These are phyloP conservation scores for Paradoxurus hermaphroditus DNA, from an alignment of 2,113 vertebrate species.

Conservation along the genomic window DNA sequence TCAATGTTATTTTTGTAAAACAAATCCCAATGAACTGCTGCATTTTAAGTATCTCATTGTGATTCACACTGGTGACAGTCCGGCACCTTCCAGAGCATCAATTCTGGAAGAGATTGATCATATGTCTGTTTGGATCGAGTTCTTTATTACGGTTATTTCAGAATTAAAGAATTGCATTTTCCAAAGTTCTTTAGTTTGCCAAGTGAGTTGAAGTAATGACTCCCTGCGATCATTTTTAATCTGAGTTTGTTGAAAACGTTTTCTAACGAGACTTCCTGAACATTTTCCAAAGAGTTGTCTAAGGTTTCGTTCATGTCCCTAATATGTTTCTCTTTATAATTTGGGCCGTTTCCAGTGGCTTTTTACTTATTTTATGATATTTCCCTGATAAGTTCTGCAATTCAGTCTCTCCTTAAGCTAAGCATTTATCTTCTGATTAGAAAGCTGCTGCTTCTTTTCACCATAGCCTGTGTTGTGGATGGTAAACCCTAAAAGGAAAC, in stretches of 20 bases:
- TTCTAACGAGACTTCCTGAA: neutral
- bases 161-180: conserved; percentile 39
- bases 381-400: neutral
- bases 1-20: conserved; percentile 46
- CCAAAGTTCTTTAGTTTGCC: neutral
- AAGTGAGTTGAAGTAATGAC: neutral
- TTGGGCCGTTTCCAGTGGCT: neutral
- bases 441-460: neutral
- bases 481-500: neutral
- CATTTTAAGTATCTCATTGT: conserved; percentile 37
- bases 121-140: conserved; percentile 43
- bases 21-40: conserved; percentile 12
- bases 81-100: conserved; percentile 43
- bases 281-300: neutral
- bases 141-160: conserved; percentile 61
- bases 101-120: conserved; percentile 43
- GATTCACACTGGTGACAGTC: conserved; percentile 49
- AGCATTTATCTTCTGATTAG: neutral
- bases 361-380: conserved; percentile 17
- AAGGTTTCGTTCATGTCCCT: neutral
- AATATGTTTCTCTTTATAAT: neutral
- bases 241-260: neutral
- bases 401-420: neutral
- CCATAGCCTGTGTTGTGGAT: neutral
- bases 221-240: neutral